Base-by-base conservation (phyloP, 2,797 vertebrate species). In the Limnodromus scolopaceus region DNA sequence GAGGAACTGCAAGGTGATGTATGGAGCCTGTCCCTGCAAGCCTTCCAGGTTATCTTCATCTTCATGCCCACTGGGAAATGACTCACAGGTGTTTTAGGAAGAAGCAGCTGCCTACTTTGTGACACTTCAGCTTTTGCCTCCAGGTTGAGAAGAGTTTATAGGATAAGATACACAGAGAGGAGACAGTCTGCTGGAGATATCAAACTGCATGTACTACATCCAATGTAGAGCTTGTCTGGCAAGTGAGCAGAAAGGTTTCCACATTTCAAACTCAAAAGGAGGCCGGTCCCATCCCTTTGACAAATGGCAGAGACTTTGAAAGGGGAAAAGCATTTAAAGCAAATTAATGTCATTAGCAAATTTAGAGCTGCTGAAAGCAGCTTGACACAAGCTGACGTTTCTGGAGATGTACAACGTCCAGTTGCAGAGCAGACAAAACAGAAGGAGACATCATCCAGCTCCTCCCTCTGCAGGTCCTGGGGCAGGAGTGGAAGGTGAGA, bases 11-110 rank as follows among this genome's bases (percentile, higher is more conserved):
- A 8, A 92, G 74, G 48, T 92, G 84, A 94, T 89, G 87, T 96
- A 92, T 77, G 63, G 48, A 92, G 69, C 92, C 74, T 93, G 88
- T 60, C 85, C 82, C 85, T 95, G 75, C 89, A 96, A 97, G 94
- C 38, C 76, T 89, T 77, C 54, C 54, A 84, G 46, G 88, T 95
- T 97, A 97, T 97, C 96, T 97, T 90, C 88, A 96, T 94, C 96
- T 97, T 91, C 84, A 65, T 97, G 91, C 96, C 95, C 93, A 96
- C 89, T 86, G 93, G 95, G 92, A 91, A 91, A 84, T 92, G 91
- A 93, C 91, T 97, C 89, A 96, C 87, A 97, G 96, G 90, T 96
- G 96, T 87, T 95, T 96, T 96, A 96, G 94, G 94, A 96, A 97
- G 92, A 89, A 77, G 91, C 91, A 97, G 95, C 89, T 97, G 91